Evolutionary conservation across 2,797 vertebrate species (phyloP).

Genomic region (Sebastes trivittatus): DNA sequence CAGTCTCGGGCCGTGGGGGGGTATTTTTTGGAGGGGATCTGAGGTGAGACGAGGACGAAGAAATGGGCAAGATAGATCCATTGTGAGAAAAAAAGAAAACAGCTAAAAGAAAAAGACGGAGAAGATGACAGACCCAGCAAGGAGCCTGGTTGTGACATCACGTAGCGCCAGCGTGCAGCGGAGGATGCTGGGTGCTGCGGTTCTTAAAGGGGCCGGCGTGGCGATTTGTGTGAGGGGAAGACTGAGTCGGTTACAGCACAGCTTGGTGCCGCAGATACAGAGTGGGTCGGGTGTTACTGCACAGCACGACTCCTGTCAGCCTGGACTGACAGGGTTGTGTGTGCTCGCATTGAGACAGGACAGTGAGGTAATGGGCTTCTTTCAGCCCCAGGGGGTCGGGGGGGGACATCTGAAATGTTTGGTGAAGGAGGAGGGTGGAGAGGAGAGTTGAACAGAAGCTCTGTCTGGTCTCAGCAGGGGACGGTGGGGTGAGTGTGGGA

Average conservation of each 20-base stretch:
- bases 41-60: constrained; percentile 38
- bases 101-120: constrained; percentile 24
- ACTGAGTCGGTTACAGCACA: constrained; percentile 64
- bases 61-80: constrained; percentile 53
- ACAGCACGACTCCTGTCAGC: constrained; percentile 71
- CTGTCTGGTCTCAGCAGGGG: constrained; percentile 70
- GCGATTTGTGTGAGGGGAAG: constrained; percentile 41
- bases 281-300: constrained; percentile 60
- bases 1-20: constrained; percentile 23
- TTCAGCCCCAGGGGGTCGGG: constrained; percentile 21
- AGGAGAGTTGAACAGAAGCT: constrained; percentile 46
- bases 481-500: constrained; percentile 22
- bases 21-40: constrained; percentile 19
- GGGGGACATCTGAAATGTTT: constrained; percentile 48
- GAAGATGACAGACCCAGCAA: constrained; percentile 55
- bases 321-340: constrained; percentile 41
- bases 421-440: constrained; percentile 23
- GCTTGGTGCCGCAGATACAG: constrained; percentile 67
- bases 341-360: constrained; percentile 56
- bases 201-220: constrained; percentile 79
- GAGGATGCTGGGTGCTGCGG: constrained; percentile 75
- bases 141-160: constrained; percentile 72
- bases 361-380: constrained; percentile 72
- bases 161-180: constrained; percentile 54
- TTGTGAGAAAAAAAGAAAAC: constrained; percentile 41